Evolutionary conservation across 1,140 invertebrate species (phyloP), one percentile per base, ranked within the genome.

Genomic region (Periplaneta americana): DNA sequence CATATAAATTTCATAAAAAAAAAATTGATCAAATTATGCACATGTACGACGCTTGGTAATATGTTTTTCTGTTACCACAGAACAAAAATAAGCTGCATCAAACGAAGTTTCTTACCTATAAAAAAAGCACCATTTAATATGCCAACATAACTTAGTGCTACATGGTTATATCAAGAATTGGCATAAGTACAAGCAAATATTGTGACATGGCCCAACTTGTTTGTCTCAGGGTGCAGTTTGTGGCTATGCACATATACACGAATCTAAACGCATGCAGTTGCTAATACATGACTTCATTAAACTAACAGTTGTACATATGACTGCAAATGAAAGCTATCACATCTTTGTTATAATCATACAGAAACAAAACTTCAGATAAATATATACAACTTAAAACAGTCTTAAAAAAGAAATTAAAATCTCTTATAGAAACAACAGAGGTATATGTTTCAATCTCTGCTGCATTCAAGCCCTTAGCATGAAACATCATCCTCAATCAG

Each of bases 381-480:
- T 80, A 74, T 80, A 66, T 80, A 80, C 80, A 80, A 80, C 80
- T 80, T 80, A 80, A 80, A 57, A 80, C 48, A 74, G 48, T 80
- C 74, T 74, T 36, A 78, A 80, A 80, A 80, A 57, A 80, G 80
- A 80, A 80, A 80, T 75, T 66, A 80, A 28, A 74, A 66, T 80
- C 75, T 74, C 37, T 80, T 80, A 34, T 74, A 80, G 80, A 80
- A 80, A 80, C 80, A 80, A 80, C 74, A 75, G 80, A 80, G 80
- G 80, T 80, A 66, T 80, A 80, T 80, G 80, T 80, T 80, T 80
- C 57, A 34, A 80, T 75, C 66, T 80, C 74, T 80, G 80, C 80
- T 75, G 74, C 34, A 33, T 34, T 74, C n/a, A 66, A 75, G 80
- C 80, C 36, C 80, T 75, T 80, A 34, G 35, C 66, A 34, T 48